Conservation (phyloP, 2,113 vertebrate genomes). For the Astatotilapia flaviijosephi region DNA sequence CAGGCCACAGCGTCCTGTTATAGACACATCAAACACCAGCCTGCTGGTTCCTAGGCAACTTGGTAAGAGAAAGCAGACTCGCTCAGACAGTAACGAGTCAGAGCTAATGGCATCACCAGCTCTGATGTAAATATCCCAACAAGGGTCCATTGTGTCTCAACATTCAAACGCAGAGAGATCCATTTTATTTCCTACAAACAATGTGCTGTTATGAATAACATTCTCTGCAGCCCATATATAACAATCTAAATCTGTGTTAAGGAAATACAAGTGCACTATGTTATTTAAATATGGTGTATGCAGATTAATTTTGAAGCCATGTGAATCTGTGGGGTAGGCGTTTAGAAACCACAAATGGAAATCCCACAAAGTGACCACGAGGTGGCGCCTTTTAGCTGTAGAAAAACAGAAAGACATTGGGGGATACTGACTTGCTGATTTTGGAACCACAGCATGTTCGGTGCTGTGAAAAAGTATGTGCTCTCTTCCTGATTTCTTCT, state of each 20-base stretch:
- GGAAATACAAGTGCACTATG: background rate
- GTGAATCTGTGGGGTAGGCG: background rate
- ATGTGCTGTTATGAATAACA: background rate
- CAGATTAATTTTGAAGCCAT: background rate
- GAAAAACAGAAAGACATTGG: background rate
- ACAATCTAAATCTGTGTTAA: background rate
- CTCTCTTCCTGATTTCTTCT: background rate
- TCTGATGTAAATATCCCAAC: background rate
- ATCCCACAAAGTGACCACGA: background rate
- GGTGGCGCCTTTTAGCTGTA: background rate
- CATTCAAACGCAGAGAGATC: background rate
- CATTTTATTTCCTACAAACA: background rate
- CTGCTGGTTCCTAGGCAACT: slow-evolving; percentile 25
- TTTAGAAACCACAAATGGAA: background rate
- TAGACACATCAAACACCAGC: background rate
- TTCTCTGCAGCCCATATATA: background rate
- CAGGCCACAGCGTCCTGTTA: background rate
- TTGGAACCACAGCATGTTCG: background rate
- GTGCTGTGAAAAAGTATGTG: background rate
- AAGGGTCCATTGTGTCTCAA: background rate
- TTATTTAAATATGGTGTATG: background rate
- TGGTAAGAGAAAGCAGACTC: background rate
- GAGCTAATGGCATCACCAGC: background rate
- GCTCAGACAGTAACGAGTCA: background rate
- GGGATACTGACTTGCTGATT: too few relatives aligned